phyloP scores from a whole-genome alignment of 2,888 invertebrate genomes.

The Phasia obesa region DNA sequence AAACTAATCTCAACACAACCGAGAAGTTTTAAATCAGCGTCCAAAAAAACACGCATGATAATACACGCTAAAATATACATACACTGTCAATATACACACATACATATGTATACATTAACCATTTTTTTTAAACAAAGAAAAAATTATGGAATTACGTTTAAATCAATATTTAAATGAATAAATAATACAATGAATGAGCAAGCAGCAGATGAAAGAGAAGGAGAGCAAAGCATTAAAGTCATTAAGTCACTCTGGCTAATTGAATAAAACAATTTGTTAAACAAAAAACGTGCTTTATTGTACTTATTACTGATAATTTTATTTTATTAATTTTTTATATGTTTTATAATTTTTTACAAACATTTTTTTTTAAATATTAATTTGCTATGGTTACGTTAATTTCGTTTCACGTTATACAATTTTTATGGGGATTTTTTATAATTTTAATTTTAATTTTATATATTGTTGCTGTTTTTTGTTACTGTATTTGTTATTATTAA shows the following conservation, averaged over 20 bases:
- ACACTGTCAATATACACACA: no score
- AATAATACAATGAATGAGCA: neutral
- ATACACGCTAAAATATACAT: no score
- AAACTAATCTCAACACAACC: no score
- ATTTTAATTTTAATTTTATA: constrained; percentile 19
- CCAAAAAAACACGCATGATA: no score
- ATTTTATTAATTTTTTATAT: constrained; percentile 18
- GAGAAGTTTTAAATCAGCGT: no score
- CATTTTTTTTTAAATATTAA: constrained; percentile 14
- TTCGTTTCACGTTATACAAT: constrained; percentile 41
- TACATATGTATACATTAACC: neutral
- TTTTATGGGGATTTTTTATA: constrained; percentile 41
- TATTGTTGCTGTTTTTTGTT: constrained; percentile 71
- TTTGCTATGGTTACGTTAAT: constrained; percentile 26
- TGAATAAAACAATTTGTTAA: constrained; percentile 66
- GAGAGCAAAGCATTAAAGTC: constrained; percentile 40
- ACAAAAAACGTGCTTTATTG: constrained; percentile 59
- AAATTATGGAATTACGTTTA: neutral
- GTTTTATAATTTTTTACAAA: constrained; percentile 57
- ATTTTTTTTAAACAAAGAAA: neutral
- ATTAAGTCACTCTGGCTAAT: constrained; percentile 70
- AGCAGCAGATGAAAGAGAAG: neutral
- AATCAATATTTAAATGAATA: constrained; percentile 7
- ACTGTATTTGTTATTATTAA: constrained; percentile 70
- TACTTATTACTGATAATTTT: constrained; percentile 58